Percentiles rank a stretch among this genome's conserved stretches.
Conservation (phyloP, 2,113 vertebrate species). For the Semicossyphus pulcher region DNA sequence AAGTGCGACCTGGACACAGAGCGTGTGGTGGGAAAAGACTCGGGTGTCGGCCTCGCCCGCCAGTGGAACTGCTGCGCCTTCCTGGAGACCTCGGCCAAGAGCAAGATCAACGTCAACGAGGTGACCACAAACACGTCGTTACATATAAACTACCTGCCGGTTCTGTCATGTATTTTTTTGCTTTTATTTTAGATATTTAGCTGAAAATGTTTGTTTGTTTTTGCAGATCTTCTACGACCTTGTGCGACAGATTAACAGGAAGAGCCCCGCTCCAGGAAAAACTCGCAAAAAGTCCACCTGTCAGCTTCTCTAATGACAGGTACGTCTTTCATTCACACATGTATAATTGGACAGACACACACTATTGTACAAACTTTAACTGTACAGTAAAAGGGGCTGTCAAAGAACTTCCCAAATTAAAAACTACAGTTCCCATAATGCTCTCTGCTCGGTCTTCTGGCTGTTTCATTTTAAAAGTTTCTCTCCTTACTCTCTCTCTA, state of each 20-base stretch:
- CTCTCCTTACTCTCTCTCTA: constrained; percentile 8
- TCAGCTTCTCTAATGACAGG: constrained; percentile 77
- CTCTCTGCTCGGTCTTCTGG: background rate
- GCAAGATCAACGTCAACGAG: constrained; percentile 99
- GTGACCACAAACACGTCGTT: constrained; percentile 65
- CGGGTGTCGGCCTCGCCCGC: constrained; percentile 95
- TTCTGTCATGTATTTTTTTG: too few relatives aligned
- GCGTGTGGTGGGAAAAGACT: constrained; percentile 97
- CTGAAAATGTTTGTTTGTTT: constrained; percentile 1
- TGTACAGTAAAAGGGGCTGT: too few relatives aligned
- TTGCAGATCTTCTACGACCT: constrained; percentile 78
- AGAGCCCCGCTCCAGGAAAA: constrained; percentile 74
- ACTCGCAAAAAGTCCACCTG: constrained; percentile 73
- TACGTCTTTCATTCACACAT: background rate
- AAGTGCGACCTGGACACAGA: constrained; percentile 99
- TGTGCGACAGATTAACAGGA: constrained; percentile 79
- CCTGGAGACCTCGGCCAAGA: constrained; percentile 98
- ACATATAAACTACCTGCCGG: background rate
- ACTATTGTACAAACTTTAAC: background rate
- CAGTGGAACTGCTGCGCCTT: constrained; percentile 99
- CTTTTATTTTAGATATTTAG: too few relatives aligned
- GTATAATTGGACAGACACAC: too few relatives aligned
- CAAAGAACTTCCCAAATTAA: background rate
- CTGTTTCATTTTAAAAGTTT: background rate
- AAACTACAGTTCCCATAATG: background rate